Percentiles rank a stretch among this genome's conserved stretches.
Evolutionary conservation across 2,113 vertebrate genomes (phyloP).

Genomic region (Herpetotheres cachinnans): DNA sequence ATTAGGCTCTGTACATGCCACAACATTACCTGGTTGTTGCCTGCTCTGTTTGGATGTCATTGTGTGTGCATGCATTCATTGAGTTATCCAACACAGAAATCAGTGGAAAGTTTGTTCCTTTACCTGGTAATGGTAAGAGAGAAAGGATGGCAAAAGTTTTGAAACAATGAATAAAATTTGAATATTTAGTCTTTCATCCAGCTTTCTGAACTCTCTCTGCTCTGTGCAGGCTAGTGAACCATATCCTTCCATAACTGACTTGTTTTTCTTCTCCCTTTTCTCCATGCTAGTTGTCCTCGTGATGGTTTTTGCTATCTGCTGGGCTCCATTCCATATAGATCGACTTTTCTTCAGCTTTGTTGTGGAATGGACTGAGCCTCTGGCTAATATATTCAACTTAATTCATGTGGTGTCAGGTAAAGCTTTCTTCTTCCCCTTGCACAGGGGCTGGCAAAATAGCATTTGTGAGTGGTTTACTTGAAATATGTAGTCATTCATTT

Average conservation of each 20-base stretch:
- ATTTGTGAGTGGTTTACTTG: background rate
- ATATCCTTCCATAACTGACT: background rate
- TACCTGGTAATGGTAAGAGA: background rate
- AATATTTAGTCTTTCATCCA: background rate
- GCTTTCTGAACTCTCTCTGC: background rate
- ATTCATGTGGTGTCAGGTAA: constrained; percentile 81
- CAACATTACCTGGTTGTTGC: background rate
- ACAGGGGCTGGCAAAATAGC: too few species aligned
- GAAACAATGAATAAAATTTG: background rate
- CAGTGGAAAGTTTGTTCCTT: background rate
- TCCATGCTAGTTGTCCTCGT: constrained; percentile 71
- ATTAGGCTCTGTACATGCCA: background rate
- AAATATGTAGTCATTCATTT: background rate
- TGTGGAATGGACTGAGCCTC: constrained; percentile 75
- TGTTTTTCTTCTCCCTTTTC: background rate
- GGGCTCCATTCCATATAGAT: constrained; percentile 79
- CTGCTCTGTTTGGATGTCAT: background rate
- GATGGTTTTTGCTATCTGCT: constrained; percentile 77
- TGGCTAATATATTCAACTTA: constrained; percentile 76
- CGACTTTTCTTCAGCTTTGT: constrained; percentile 81
- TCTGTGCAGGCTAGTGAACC: background rate
- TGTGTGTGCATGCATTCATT: background rate
- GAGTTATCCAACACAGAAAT: background rate
- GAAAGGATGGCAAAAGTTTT: background rate
- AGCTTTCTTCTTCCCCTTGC: background rate